Base-by-base conservation (phyloP, 1,140 invertebrate species). In the Vollenhovia emeryi region DNA sequence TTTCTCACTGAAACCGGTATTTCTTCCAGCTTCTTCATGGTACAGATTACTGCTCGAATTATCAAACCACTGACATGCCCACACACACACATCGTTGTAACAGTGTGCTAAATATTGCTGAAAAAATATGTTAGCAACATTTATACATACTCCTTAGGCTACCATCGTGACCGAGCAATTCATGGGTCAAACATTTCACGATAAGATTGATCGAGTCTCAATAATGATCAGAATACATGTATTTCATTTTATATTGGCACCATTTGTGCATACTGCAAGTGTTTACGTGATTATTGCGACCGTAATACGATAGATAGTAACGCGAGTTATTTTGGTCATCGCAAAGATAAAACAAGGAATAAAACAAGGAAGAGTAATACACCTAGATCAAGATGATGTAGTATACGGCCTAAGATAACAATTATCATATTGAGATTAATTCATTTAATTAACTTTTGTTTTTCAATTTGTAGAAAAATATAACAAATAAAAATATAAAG, bases 41-140 rank as follows among this genome's bases (percentile, higher is more conserved):
- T 78, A 52, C 88, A 88, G 79, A 90, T 91, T 57, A 74, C 78
- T 43, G 11, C 24, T 40, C 59, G 30, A n/a, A 87, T 87, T 89
- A 87, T 90, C 86, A 36, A 50, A 71, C 13, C 50, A 59, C 86
- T 88, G 66, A 24, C n/a, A 24, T 52, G 69, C 50, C 18, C 30
- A 57, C 43, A 60, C 21, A 60, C 21, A 27, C 48, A 9, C 33
- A 45, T 68, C 15, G 45, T 64, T 50, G n/a, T 30, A 52, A 84
- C 24, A 86, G 33, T 68, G 68, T 74, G 45, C 48, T n/a, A 21
- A 43, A 33, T 80, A 68, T 80, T 80, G n/a, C 60, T 45, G 64
- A 36, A 55, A n/a, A 27, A 74, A 62, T 82, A 82, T 76, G 33
- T 82, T 60, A 90, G 64, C 50, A 50, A 85, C 64, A 66, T 85